Conservation (phyloP, 2,888 invertebrate genomes). For the Papilio gigon region DNA sequence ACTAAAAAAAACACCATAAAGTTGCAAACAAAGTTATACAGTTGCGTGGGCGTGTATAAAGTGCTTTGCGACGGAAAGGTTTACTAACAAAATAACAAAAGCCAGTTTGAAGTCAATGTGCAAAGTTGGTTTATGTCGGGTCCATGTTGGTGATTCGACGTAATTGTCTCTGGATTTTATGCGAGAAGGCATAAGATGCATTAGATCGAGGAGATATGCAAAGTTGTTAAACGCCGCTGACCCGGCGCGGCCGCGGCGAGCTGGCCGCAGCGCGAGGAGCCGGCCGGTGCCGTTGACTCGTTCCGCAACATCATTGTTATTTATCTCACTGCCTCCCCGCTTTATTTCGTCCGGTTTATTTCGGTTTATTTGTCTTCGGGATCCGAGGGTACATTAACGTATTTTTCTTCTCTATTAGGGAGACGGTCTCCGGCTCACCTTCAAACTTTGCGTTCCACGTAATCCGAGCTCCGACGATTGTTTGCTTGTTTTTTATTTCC, state of each 20-base stretch:
- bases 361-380: constrained; percentile 80
- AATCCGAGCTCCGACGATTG: constrained; percentile 67
- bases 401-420: constrained; percentile 82
- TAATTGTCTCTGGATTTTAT: constrained; percentile 12
- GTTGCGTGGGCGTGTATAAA: constrained; percentile 8
- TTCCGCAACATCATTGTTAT: constrained; percentile 77
- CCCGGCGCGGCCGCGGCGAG: constrained; percentile 58
- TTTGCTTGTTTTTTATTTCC: constrained; percentile 76
- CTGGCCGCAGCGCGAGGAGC: constrained; percentile 54
- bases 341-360: constrained; percentile 78
- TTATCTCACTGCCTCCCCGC: constrained; percentile 74
- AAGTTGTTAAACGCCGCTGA: constrained; percentile 42
- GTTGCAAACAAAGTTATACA: constrained; percentile 8
- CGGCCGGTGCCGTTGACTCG: constrained; percentile 51
- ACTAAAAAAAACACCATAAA: constrained; percentile 5
- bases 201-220: constrained; percentile 38
- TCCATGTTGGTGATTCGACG: constrained; percentile 12
- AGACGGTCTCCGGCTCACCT: constrained; percentile 77
- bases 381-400: constrained; percentile 82
- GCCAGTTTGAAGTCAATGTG: constrained; percentile 23
- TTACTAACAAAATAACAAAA: constrained; percentile 30
- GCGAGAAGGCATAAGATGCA: constrained; percentile 23
- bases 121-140: constrained; percentile 11
- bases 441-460: constrained; percentile 74
- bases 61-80: constrained; percentile 2